Percentiles rank a stretch among this genome's conserved stretches.
These are phyloP conservation scores for Eptesicus fuscus DNA, from an alignment of 2,113 vertebrate species.

Conservation along the genomic window DNA sequence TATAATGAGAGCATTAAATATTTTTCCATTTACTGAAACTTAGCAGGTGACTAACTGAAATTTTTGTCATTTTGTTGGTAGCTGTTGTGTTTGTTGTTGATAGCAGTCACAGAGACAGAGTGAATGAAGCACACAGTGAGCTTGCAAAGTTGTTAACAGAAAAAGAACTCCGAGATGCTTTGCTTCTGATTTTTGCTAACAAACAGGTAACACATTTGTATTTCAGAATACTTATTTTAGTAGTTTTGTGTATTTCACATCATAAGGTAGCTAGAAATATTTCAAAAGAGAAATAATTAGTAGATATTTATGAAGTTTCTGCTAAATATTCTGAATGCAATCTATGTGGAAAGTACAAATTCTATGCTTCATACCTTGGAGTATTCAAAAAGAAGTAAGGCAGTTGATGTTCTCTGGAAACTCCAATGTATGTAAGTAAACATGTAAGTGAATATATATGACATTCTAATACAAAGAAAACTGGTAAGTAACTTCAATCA, in stretches of 20 bases:
- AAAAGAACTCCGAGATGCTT: slow-evolving; percentile 95
- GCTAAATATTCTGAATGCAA: background rate
- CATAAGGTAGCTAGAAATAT: background rate
- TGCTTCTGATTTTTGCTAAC: slow-evolving; percentile 98
- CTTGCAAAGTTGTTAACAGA: slow-evolving; percentile 96
- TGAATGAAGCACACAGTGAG: slow-evolving; percentile 96
- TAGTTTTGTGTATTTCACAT: background rate
- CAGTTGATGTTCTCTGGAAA: background rate
- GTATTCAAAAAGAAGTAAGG: slow-evolving; percentile 29
- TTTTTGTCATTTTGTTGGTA: slow-evolving; percentile 72
- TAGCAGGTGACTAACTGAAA: slow-evolving; percentile 35
- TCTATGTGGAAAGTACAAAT: background rate
- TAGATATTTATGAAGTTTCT: slow-evolving; percentile 33
- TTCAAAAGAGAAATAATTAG: slow-evolving; percentile 24
- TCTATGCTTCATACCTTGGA: background rate
- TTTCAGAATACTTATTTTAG: slow-evolving; percentile 46
- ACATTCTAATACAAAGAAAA: slow-evolving; percentile 33
- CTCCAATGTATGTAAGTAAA: background rate
- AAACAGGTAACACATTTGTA: slow-evolving; percentile 89
- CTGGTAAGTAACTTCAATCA: slow-evolving; percentile 4
- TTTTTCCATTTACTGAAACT: slow-evolving; percentile 26
- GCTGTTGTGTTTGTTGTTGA: slow-evolving; percentile 98
- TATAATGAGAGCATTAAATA: slow-evolving; percentile 16
- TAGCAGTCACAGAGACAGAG: slow-evolving; percentile 95
- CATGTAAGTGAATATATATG: background rate